Evolutionary conservation across 1,140 invertebrate genomes (phyloP).

Genomic region (Formica exsecta): DNA sequence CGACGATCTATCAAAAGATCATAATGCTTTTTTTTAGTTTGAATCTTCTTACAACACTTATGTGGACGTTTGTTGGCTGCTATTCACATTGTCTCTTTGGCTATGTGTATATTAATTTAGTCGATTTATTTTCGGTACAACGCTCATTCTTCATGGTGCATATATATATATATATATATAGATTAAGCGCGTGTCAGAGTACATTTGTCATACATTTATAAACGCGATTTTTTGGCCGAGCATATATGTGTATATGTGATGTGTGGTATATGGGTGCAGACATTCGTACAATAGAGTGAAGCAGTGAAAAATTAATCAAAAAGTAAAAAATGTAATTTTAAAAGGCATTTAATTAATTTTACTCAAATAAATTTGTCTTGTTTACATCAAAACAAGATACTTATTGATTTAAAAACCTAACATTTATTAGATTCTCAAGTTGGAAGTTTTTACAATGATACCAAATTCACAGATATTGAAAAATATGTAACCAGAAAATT

Average conservation of each 20-base stretch:
- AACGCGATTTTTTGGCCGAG: slow-evolving; percentile 30
- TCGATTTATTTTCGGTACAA: slow-evolving; percentile 68
- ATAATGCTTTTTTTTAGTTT: slow-evolving; percentile 4
- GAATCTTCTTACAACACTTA: slow-evolving; percentile 39
- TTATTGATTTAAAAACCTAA: background rate
- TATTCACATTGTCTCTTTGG: slow-evolving; percentile 41
- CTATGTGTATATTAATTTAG: slow-evolving; percentile 43
- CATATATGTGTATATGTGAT: background rate
- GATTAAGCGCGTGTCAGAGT: slow-evolving; percentile 19
- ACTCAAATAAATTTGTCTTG: background rate
- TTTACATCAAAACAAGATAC: background rate
- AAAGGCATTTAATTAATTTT: background rate
- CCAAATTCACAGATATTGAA: background rate
- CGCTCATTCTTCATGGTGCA: slow-evolving; percentile 30
- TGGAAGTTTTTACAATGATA: background rate
- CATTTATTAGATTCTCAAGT: background rate
- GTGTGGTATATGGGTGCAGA: slow-evolving; percentile 24
- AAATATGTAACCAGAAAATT: background rate
- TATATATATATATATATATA: background rate
- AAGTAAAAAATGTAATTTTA: background rate
- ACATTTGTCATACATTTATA: slow-evolving; percentile 62
- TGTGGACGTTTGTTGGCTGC: slow-evolving; percentile 31
- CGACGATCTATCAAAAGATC: slow-evolving; percentile 16
- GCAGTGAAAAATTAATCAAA: slow-evolving; percentile 17
- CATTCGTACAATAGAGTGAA: slow-evolving; percentile 61